Base-by-base conservation (phyloP, 1,140 invertebrate species). In the Epicauta chinensis region DNA sequence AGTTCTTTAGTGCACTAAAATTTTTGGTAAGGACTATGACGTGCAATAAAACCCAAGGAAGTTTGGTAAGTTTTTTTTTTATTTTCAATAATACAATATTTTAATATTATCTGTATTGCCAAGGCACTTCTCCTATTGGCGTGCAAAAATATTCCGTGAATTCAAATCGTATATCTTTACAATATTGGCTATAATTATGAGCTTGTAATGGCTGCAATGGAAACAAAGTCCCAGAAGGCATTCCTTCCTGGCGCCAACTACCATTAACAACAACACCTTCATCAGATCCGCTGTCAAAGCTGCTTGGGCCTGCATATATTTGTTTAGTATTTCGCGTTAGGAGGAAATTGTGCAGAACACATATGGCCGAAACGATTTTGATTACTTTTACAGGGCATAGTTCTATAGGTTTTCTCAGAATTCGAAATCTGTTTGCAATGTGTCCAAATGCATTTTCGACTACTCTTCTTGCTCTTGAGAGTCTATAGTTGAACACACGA, bases 361-460 rank as follows among this genome's bases (percentile, higher is more conserved):
- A 57, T 48, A 54, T 49, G 16, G 46, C 45, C 15, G 12, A 16
- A 17, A 57, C 47, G 35, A 57, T 43, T 16, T 12, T 36, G 5
- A 11, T 49, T 10, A 54, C 55, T 53, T 53, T 56, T 46, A 40
- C 32, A 7, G 55, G 51, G 5, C 14, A n/a, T 48, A 53, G 31
- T 29, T 12, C 13, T 12, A 56, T 48, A 29, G 55, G 43, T 43
- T 36, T 56, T 53, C 51, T 29, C 16, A 53, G 38, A 39, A 70
- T 60, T 49, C 66, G 39, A 68, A 65, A 69, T 55, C 65, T 67
- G 35, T 62, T 66, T 11, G 53, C 23, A 23, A 62, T 16, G 16
- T 64, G 53, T 11, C 54, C 64, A 62, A 66, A 66, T 32, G 49
- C 49, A 64, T 75, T 75, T 56, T 77, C 74, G n/a, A 75, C 58